phyloP scores from a whole-genome alignment of 2,113 vertebrate species.

The Protomyctophum bolini region DNA sequence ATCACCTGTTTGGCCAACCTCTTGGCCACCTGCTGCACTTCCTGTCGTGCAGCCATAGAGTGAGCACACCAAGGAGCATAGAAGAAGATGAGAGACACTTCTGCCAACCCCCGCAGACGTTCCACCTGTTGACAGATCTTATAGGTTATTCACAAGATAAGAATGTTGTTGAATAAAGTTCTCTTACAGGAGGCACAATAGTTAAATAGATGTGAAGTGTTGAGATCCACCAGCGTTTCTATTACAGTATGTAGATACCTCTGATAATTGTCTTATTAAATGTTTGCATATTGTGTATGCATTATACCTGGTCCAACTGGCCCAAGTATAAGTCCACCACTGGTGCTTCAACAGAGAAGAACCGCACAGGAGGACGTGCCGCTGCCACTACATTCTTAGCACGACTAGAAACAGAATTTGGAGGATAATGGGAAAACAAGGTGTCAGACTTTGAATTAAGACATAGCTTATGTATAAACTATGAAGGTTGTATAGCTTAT shows the following conservation, averaged over 20 bases:
- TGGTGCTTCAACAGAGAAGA: constrained; percentile 86
- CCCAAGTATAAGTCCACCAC: constrained; percentile 93
- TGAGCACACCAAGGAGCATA: constrained; percentile 98
- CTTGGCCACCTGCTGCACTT: constrained; percentile 87
- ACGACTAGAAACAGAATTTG: constrained; percentile 73
- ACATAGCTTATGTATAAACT: no score
- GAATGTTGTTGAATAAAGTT: neutral
- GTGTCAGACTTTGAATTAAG: neutral
- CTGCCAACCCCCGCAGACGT: constrained; percentile 82
- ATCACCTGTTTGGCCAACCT: constrained; percentile 88
- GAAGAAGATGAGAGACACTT: constrained; percentile 89
- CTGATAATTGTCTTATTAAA: neutral
- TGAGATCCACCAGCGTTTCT: neutral
- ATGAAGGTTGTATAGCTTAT: no score
- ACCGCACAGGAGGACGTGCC: constrained; percentile 86
- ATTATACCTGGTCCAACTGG: constrained; percentile 86
- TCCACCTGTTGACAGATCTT: constrained; percentile 69
- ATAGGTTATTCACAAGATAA: neutral
- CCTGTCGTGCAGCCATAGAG: constrained; percentile 86
- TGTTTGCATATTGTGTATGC: constrained; percentile 2
- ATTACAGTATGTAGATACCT: neutral
- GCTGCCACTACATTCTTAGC: constrained; percentile 90
- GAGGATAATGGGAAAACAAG: neutral
- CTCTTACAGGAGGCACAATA: neutral
- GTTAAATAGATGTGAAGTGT: neutral